Percentiles rank a stretch among this genome's conserved stretches.
These are phyloP conservation scores for Simalia tracyae DNA, from an alignment of 2,797 vertebrate genomes.

Conservation along the genomic window DNA sequence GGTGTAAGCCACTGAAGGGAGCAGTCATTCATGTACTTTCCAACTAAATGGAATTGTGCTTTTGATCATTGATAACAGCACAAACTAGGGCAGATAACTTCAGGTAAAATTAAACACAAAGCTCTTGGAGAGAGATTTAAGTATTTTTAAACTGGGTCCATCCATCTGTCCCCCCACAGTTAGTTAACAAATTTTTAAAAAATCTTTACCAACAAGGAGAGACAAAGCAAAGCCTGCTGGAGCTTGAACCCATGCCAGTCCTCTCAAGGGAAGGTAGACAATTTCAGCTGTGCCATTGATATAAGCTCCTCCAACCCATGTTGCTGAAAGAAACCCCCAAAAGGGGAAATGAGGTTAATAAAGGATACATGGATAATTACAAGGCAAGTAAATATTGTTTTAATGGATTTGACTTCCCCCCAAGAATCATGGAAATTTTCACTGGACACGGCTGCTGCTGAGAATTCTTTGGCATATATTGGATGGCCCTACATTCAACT, in stretches of 20 bases:
- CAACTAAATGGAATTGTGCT: neutral
- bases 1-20: neutral
- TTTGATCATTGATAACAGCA: neutral
- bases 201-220: constrained; percentile 77
- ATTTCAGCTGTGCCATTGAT: constrained; percentile 83
- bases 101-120: neutral
- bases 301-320: constrained; percentile 84
- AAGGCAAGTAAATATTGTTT: neutral
- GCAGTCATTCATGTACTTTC: neutral
- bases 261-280: constrained; percentile 78
- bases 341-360: neutral
- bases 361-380: neutral
- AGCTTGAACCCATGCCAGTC: constrained; percentile 80
- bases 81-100: neutral
- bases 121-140: neutral
- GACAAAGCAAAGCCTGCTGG: constrained; percentile 79
- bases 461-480: neutral
- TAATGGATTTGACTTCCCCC: neutral
- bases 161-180: neutral
- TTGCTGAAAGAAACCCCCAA: constrained; percentile 70
- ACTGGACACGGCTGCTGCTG: neutral
- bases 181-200: neutral
- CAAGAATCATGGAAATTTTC: neutral
- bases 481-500: neutral
- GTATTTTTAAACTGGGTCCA: neutral